Base-by-base conservation (phyloP, 2,113 vertebrate genomes). In the Cheirogaleus medius region DNA sequence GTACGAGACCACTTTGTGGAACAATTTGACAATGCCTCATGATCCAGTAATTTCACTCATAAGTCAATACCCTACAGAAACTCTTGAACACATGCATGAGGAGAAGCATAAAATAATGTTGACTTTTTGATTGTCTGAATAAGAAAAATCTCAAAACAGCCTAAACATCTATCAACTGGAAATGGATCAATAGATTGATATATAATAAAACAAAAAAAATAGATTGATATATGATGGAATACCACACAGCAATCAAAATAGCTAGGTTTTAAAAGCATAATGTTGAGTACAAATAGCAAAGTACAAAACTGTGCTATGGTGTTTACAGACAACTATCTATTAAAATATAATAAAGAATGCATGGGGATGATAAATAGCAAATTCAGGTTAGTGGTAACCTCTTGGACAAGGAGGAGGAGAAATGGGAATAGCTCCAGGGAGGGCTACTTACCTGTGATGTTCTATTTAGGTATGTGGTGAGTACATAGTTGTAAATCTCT, bases 231-330 rank as follows among this genome's bases (percentile, higher is more conserved):
- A 77, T 23, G 58, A 18, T 90, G 3, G 42, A 94, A 86, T 88
- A 56, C 7, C 23, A 69, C 32, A 49, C 2, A 94, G 4, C 39
- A 44, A n/a, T 94, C 32, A 73, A 89, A 94, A 86, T 44, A 73
- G 63, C 54, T 66, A 52, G 32, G 69, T 85, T 94, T 90, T 44
- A 58, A 89, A 96, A 85, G 34, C 44, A 77, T 68, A 78, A 52
- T 74, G 8, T 86, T 95, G n/a, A 90, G 27, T 90, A 47, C 39
- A 96, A 87, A 88, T 80, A 73, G 47, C 47, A 96, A 68, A 84
- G 12, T 87, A 77, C 21, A 80, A 76, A 96, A 73, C 12, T 77
- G 5, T 89, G 6, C 17, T 85, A 5, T 96, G 23, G 73, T 96
- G 10, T 81, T 95, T 91, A 87, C 1, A 90, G 78, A 74, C 15